A percentile compares a stretch with the other conserved stretches of the same genome.
Conservation (phyloP, 2,113 vertebrate species). For the Ctenomys sociabilis region DNA sequence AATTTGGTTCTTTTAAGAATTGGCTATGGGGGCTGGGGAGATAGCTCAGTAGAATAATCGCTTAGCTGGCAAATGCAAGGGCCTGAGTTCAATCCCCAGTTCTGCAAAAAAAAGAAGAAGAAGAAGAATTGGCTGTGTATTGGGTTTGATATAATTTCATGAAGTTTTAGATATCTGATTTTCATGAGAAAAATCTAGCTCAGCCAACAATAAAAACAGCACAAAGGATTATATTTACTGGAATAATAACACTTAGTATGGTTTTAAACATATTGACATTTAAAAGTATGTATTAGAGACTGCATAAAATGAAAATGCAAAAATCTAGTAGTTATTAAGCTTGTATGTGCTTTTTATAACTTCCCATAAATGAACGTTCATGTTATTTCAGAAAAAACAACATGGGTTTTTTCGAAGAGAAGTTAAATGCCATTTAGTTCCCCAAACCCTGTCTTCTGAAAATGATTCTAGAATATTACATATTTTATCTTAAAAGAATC, state of each 20-base stretch:
- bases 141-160: constrained; percentile 82
- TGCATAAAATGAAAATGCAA: constrained; percentile 84
- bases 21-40: no score
- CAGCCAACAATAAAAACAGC: constrained; percentile 83
- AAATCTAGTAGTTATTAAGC: constrained; percentile 85
- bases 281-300: constrained; percentile 83
- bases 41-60: no score
- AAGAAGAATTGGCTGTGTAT: constrained; percentile 72
- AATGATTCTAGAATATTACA: constrained; percentile 60
- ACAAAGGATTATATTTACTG: constrained; percentile 83
- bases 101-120: no score
- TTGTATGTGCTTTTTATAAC: constrained; percentile 83
- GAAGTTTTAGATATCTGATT: constrained; percentile 79
- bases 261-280: constrained; percentile 83
- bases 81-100: no score
- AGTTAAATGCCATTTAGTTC: constrained; percentile 83
- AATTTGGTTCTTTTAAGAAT: constrained; percentile 73
- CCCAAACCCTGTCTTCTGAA: constrained; percentile 79
- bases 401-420: constrained; percentile 74
- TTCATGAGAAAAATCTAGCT: constrained; percentile 73
- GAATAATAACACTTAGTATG: constrained; percentile 81
- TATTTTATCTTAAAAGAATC: constrained; percentile 59
- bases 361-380: constrained; percentile 80
- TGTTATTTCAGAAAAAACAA: constrained; percentile 76
- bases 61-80: no score